Evolutionary conservation across 1,140 invertebrate species (phyloP).

Genomic region (Cotesia typhae): DNA sequence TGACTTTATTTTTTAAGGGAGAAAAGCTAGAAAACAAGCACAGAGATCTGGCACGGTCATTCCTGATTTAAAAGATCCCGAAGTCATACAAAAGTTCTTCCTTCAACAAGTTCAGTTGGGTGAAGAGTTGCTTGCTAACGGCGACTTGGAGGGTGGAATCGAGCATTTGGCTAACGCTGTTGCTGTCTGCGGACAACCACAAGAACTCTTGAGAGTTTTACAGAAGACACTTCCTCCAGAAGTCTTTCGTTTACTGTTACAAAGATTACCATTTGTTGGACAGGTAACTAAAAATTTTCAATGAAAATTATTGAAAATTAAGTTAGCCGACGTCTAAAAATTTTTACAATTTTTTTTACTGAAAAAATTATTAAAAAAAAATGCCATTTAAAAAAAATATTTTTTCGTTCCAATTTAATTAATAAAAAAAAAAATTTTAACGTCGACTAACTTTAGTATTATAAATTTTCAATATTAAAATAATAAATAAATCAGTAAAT

Average conservation of each 20-base stretch:
- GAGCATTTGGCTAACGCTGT: slow-evolving; percentile 95
- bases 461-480: neutral
- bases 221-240: slow-evolving; percentile 93
- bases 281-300: slow-evolving; percentile 58
- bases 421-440: neutral
- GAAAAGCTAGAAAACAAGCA: slow-evolving; percentile 67
- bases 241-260: slow-evolving; percentile 87
- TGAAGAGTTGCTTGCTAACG: slow-evolving; percentile 86
- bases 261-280: slow-evolving; percentile 77
- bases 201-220: slow-evolving; percentile 89
- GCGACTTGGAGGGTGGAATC: slow-evolving; percentile 88
- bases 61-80: slow-evolving; percentile 90
- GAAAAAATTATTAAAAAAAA: too few species aligned
- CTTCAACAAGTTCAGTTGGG: slow-evolving; percentile 88
- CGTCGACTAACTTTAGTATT: neutral
- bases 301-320: neutral
- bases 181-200: slow-evolving; percentile 94
- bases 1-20: slow-evolving; percentile 59
- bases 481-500: neutral
- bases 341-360: too few species aligned
- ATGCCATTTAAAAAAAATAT: too few species aligned
- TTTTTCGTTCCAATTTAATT: neutral
- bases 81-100: slow-evolving; percentile 93
- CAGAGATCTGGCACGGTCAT: slow-evolving; percentile 66
- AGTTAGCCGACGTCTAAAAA: too few species aligned